A percentile compares a stretch with the other conserved stretches of the same genome.
Conservation (phyloP, 2,797 vertebrate species). For the Acridotheres tristis region DNA sequence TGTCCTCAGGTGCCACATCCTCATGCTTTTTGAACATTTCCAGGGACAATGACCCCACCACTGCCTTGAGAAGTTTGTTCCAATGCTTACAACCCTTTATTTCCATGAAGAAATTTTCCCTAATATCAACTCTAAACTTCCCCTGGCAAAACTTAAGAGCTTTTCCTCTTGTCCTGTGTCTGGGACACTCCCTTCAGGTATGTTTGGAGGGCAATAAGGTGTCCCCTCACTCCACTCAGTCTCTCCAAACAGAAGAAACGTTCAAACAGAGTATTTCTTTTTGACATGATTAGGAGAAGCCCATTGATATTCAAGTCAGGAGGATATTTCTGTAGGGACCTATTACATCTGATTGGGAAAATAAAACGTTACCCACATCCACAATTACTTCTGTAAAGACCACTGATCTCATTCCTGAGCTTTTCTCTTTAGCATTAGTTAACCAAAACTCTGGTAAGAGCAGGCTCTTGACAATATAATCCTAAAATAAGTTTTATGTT, state of each 20-base stretch:
- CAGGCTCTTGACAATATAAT: slow-evolving; percentile 59
- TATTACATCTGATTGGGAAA: slow-evolving; percentile 48
- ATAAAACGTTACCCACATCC: slow-evolving; percentile 64
- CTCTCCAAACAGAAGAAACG: not conserved
- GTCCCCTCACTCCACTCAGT: not conserved
- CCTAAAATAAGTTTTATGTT: slow-evolving; percentile 56
- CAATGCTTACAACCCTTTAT: not conserved
- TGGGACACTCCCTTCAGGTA: not conserved
- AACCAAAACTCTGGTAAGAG: slow-evolving; percentile 50
- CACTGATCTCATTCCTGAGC: slow-evolving; percentile 55
- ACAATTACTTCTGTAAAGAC: slow-evolving; percentile 63
- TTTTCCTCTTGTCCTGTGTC: not conserved
- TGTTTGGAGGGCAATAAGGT: not conserved
- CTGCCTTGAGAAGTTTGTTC: not conserved
- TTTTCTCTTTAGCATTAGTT: slow-evolving; percentile 51
- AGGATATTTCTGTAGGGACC: slow-evolving; percentile 51
- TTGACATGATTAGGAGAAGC: slow-evolving; percentile 1
- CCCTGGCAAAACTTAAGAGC: not conserved
- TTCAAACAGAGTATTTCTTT: not conserved
- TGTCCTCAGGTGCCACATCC: not conserved
- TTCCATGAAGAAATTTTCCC: not conserved
- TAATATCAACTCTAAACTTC: not conserved
- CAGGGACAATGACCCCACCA: not conserved
- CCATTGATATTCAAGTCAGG: slow-evolving; percentile 52
- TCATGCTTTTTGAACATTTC: accelerated